Percentiles rank a stretch among this genome's conserved stretches.
phyloP scores from a whole-genome alignment of 2,113 vertebrate genomes.

The Patagioenas fasciata region DNA sequence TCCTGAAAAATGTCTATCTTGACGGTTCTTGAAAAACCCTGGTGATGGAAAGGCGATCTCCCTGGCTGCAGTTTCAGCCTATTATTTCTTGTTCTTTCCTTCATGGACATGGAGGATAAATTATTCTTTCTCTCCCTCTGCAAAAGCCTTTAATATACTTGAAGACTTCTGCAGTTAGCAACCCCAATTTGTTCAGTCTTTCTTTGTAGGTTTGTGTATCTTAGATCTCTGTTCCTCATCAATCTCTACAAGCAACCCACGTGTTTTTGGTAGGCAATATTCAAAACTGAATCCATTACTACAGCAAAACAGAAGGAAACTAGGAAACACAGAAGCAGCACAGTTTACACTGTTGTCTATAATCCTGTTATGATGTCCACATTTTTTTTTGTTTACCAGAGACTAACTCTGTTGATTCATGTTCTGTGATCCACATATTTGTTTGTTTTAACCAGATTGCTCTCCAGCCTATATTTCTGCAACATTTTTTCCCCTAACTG shows the following conservation, averaged over 20 bases:
- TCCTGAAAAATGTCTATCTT: background rate
- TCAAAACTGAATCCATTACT: background rate
- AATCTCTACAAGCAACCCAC: background rate
- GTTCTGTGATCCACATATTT: background rate
- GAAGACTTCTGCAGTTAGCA: background rate
- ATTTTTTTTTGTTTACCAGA: background rate
- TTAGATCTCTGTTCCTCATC: background rate
- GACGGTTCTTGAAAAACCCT: background rate
- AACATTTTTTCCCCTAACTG: background rate
- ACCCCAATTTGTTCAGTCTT: background rate
- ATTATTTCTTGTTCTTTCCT: background rate
- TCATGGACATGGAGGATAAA: background rate
- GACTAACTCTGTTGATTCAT: background rate
- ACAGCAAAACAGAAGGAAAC: background rate
- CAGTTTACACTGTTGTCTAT: background rate
- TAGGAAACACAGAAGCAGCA: background rate
- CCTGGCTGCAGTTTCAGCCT: background rate
- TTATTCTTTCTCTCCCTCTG: background rate
- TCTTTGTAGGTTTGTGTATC: background rate
- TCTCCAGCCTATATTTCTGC: background rate
- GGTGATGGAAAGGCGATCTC: background rate
- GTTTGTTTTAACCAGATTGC: background rate
- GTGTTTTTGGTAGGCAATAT: background rate
- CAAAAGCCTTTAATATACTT: background rate
- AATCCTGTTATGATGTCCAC: background rate